These are phyloP conservation scores for Myanophis thanlyinensis DNA, from an alignment of 2,113 vertebrate genomes.

Conservation along the genomic window DNA sequence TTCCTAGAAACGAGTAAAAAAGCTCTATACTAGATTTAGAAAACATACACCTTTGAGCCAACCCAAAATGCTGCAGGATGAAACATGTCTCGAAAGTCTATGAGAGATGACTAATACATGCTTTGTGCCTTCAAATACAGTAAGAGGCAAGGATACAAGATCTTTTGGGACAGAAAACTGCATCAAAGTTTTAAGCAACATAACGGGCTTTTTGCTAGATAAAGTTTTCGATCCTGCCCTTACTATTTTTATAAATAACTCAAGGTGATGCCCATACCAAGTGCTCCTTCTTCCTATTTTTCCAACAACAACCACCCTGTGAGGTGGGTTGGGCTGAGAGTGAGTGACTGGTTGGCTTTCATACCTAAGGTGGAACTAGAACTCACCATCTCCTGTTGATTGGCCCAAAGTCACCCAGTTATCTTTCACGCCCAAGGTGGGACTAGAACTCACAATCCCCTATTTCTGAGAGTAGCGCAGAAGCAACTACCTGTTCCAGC, in stretches of 20 bases:
- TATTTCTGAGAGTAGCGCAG: neutral
- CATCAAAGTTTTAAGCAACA: neutral
- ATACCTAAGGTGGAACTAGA: neutral
- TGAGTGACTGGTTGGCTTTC: neutral
- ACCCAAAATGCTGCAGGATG: neutral
- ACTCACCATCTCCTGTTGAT: neutral
- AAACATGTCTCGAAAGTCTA: neutral
- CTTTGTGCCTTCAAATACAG: neutral
- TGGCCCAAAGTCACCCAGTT: too few species aligned
- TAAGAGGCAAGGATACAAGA: neutral
- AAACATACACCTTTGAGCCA: neutral
- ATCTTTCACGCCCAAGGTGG: neutral
- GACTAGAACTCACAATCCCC: neutral
- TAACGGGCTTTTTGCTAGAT: neutral
- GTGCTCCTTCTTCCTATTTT: neutral
- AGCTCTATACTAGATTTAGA: neutral
- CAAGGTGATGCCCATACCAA: neutral
- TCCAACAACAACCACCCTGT: neutral
- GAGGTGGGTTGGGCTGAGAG: neutral
- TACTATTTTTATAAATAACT: neutral
- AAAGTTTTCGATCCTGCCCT: neutral
- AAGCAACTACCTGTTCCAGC: neutral
- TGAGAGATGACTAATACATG: neutral
- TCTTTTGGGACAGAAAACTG: neutral
- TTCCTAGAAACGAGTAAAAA: neutral